Evolutionary conservation across 2,797 vertebrate genomes (phyloP).

Genomic region (Antrozous pallidus): DNA sequence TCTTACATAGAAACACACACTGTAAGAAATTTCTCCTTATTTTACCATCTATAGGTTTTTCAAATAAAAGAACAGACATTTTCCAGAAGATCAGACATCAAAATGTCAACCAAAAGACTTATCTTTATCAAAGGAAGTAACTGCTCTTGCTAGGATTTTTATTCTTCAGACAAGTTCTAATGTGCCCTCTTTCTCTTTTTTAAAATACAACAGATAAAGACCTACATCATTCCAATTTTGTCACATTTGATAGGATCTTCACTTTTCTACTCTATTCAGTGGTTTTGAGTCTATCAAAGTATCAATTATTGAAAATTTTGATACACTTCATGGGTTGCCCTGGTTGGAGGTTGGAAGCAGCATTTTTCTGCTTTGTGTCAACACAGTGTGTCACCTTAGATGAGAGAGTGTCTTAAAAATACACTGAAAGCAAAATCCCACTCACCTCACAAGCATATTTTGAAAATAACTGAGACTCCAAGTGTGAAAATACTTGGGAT

Average conservation of each 20-base stretch:
- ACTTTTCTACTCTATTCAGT: constrained; percentile 80
- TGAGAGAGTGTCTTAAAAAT: background rate
- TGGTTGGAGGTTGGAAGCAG: background rate
- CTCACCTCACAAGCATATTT: background rate
- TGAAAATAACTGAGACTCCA: background rate
- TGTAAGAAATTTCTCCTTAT: constrained; percentile 61
- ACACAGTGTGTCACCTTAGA: background rate
- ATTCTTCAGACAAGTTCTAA: constrained; percentile 82
- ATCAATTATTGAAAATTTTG: constrained; percentile 78
- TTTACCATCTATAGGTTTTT: constrained; percentile 81
- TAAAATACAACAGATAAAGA: constrained; percentile 79
- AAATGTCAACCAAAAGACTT: constrained; percentile 80
- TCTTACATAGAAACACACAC: constrained; percentile 78
- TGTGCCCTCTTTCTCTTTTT: constrained; percentile 75
- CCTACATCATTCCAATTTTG: constrained; percentile 80
- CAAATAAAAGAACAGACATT: constrained; percentile 78
- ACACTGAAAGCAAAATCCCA: background rate
- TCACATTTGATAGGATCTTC: constrained; percentile 81
- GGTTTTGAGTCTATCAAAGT: constrained; percentile 77
- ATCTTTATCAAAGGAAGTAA: constrained; percentile 80
- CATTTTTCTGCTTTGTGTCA: background rate
- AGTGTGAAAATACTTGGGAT: background rate
- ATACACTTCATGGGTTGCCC: constrained; percentile 40
- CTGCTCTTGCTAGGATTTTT: constrained; percentile 79
- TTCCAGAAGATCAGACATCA: constrained; percentile 80